Base-by-base conservation (phyloP, 2,797 vertebrate genomes). In the Leuciscus waleckii region DNA sequence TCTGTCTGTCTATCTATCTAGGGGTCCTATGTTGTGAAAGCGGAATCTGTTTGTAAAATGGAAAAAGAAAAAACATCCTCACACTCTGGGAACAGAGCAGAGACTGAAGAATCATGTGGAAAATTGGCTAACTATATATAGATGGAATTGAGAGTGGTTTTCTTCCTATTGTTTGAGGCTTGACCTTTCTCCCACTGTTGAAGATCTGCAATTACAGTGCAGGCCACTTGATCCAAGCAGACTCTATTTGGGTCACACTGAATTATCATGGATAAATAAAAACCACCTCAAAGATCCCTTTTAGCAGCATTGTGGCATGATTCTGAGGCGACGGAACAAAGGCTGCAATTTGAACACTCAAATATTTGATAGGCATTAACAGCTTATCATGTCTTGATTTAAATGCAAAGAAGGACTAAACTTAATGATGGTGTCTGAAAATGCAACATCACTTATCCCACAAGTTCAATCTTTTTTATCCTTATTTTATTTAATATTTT, bases 121-220 rank as follows among this genome's bases (percentile, higher is more conserved):
- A 88, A 89, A 89, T 88, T 88, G 85, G 43, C 71, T 71, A 71
- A 84, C 88, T 90, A 91, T 89, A 87, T 89, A 91, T 88, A 90
- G 87, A 89, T 88, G 70, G 85, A 90, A 89, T 23, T 68, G 80
- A 81, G 67, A 43, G 26, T 35, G 32, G 35, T 81, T 83, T 68
- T 76, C 78, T 51, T 75, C 74, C 61, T 54, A 82, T 85, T 87
- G 86, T 77, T 84, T 13, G 69, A 84, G 71, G 51, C n/a, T 65
- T 70, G 78, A 81, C 74, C 85, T 74, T 74, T 43, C 41, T 77
- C 75, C 87, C 70, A 61, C 84, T 89, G 58, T 76, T 71, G 65
- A 78, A 90, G 83, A 89, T 88, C 51, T 82, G 69, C 81, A 86
- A 87, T 87, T 86, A 85, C 86, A 84, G 73, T 74, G 74, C 37